Evolutionary conservation across 2,888 invertebrate species (phyloP).

Genomic region (Crioceris asparagi): DNA sequence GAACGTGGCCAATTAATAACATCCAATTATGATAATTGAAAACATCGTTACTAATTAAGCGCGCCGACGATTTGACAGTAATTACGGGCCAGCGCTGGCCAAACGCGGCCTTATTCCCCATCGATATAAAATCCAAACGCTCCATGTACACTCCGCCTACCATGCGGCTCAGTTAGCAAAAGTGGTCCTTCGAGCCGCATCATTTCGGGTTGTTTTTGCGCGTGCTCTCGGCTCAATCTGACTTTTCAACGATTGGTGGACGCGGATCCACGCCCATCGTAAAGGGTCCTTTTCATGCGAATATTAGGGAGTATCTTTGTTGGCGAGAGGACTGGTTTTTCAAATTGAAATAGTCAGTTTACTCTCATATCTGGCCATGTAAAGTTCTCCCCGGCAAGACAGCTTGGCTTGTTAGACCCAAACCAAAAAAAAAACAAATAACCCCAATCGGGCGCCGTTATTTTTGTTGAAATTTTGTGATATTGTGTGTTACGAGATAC

Average conservation of each 20-base stretch:
- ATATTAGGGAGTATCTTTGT: slow-evolving; percentile 40
- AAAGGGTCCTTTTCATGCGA: slow-evolving; percentile 33
- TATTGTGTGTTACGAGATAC: no score
- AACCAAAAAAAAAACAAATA: no score
- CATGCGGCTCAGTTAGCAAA: slow-evolving; percentile 6
- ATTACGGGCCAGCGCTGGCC: slow-evolving; percentile 21
- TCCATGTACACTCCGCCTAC: slow-evolving; percentile 22
- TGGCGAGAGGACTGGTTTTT: slow-evolving; percentile 31
- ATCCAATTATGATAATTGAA: slow-evolving; percentile 40
- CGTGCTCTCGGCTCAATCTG: slow-evolving; percentile 38
- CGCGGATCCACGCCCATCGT: slow-evolving; percentile 40
- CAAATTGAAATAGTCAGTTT: slow-evolving; percentile 38
- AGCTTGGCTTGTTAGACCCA: slow-evolving; percentile 1
- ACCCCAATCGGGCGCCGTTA: no score
- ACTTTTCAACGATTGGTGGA: slow-evolving; percentile 53
- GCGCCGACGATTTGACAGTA: slow-evolving; percentile 37
- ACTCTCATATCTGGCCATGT: slow-evolving; percentile 31
- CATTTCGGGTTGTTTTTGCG: slow-evolving; percentile 38
- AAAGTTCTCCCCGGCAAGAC: slow-evolving; percentile 22
- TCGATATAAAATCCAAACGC: slow-evolving; percentile 18
- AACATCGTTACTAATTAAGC: slow-evolving; percentile 40
- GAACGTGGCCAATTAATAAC: slow-evolving; percentile 39
- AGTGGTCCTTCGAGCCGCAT: slow-evolving; percentile 17
- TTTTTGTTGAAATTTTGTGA: no score
- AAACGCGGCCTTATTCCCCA: slow-evolving; percentile 19